A percentile compares a stretch with the other conserved stretches of the same genome.
phyloP scores from a whole-genome alignment of 2,797 vertebrate species.

The Tachyglossus aculeatus region DNA sequence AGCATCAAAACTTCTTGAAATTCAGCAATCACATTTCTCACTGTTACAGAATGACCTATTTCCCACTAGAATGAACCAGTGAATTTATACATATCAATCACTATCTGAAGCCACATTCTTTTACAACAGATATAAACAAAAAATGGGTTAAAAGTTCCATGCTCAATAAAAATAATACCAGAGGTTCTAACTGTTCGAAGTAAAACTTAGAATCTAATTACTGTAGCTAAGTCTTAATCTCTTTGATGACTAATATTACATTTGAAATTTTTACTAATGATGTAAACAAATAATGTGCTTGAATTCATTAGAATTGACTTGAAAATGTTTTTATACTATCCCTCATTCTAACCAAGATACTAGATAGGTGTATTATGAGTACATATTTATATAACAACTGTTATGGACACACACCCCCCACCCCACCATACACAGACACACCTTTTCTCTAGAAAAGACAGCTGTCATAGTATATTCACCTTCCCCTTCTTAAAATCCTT shows the following conservation, averaged over 20 bases:
- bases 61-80: conserved; percentile 81
- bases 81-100: conserved; percentile 89
- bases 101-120: conserved; percentile 74
- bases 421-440: no score
- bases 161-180: conserved; percentile 26
- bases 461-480: no score
- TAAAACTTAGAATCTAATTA: conserved; percentile 40
- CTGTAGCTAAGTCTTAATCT: background rate
- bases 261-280: background rate
- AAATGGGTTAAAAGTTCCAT: conserved; percentile 35
- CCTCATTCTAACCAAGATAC: no score
- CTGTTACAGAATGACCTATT: conserved; percentile 84
- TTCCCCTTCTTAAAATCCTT: no score
- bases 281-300: conserved; percentile 10
- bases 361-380: no score
- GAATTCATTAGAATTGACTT: no score
- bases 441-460: background rate
- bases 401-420: no score
- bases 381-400: no score
- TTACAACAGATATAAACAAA: conserved; percentile 65
- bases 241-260: conserved; percentile 20
- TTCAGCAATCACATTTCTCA: conserved; percentile 81
- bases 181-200: conserved; percentile 30
- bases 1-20: conserved; percentile 81
- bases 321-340: no score